These are phyloP conservation scores for Choloepus hoffmanni DNA, from an alignment of 2,113 vertebrate genomes.

Conservation along the genomic window DNA sequence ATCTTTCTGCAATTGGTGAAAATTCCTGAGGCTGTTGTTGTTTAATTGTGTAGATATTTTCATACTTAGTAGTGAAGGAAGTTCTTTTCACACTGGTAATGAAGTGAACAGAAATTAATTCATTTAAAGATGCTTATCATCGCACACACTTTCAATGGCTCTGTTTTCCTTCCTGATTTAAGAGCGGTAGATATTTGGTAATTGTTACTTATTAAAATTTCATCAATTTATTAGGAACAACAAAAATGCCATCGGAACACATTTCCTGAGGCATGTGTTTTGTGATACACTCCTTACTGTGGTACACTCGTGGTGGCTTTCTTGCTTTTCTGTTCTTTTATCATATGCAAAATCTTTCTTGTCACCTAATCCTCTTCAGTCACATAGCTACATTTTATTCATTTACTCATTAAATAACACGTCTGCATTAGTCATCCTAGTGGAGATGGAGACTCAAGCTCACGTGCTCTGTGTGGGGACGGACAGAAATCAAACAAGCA, in stretches of 20 bases:
- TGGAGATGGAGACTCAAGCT: neutral
- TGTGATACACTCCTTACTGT: neutral
- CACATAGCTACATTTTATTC: neutral
- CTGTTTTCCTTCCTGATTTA: constrained; percentile 3
- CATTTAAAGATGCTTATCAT: neutral
- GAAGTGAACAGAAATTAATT: constrained; percentile 3
- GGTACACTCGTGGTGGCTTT: neutral
- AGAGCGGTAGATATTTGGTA: neutral
- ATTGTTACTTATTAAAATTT: neutral
- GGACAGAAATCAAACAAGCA: neutral
- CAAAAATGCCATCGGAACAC: neutral
- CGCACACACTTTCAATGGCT: neutral
- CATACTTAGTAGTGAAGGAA: neutral
- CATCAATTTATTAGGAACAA: neutral
- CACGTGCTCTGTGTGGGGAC: neutral
- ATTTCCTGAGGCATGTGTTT: neutral
- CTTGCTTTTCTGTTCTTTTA: neutral
- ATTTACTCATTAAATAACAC: neutral
- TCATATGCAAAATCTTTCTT: neutral
- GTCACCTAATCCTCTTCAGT: neutral
- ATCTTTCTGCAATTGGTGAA: neutral
- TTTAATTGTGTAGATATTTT: constrained; percentile 10
- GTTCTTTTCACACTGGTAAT: neutral
- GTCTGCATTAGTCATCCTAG: neutral
- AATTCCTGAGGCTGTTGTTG: neutral